Conservation (phyloP, 2,888 invertebrate species). For the Cryptocephalus primarius region DNA sequence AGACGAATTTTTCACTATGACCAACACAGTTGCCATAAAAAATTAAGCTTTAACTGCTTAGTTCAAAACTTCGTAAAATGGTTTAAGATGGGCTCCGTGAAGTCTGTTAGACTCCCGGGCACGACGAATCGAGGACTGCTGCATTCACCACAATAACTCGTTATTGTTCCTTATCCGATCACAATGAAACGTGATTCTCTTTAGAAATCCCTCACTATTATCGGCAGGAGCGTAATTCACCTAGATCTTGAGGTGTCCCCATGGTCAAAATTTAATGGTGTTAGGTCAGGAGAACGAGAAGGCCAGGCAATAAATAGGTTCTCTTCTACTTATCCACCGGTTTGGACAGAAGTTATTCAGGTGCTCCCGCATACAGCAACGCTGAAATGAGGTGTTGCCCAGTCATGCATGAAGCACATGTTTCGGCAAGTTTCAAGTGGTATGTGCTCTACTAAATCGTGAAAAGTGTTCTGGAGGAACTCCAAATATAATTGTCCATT, state of each 20-base stretch:
- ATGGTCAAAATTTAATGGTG: not conserved
- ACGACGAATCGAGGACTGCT: too few relatives aligned
- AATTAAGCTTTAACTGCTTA: too few relatives aligned
- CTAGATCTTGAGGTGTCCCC: slow-evolving; percentile 1
- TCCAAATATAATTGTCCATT: not conserved
- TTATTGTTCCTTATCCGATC: not conserved
- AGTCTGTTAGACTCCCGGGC: too few relatives aligned
- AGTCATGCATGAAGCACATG: not conserved
- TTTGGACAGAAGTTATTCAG: too few relatives aligned
- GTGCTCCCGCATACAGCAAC: too few relatives aligned
- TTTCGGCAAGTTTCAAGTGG: not conserved
- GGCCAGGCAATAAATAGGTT: not conserved
- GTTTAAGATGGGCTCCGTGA: too few relatives aligned
- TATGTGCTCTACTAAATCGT: not conserved
- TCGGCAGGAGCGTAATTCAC: not conserved
- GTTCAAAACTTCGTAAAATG: too few relatives aligned
- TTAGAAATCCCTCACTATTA: not conserved
- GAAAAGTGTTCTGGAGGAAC: not conserved
- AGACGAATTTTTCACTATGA: too few relatives aligned
- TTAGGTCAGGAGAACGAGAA: not conserved
- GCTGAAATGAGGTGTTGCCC: too few relatives aligned
- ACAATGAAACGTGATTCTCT: slow-evolving; percentile 2
- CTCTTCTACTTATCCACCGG: not conserved
- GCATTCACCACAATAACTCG: not conserved
- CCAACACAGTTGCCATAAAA: too few relatives aligned